These are phyloP conservation scores for Subacronicta megacephala DNA, from an alignment of 2,888 invertebrate genomes.

Conservation along the genomic window DNA sequence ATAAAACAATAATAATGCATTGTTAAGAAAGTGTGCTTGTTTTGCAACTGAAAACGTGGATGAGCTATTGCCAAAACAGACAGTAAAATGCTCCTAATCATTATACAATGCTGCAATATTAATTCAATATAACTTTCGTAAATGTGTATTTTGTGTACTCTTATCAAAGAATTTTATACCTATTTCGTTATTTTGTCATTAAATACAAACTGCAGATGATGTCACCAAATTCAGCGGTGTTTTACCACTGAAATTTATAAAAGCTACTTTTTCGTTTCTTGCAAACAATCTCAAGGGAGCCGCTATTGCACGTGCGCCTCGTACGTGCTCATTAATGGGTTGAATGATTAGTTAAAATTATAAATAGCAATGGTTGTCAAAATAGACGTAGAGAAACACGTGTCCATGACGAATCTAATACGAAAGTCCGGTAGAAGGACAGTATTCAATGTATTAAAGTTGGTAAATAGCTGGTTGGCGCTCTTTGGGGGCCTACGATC, in stretches of 20 bases:
- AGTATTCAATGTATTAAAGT: not conserved
- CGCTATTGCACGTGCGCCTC: slow-evolving; percentile 10
- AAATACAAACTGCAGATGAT: not conserved
- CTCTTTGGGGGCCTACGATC: no score
- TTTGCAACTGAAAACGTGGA: no score
- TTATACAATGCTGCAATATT: no score
- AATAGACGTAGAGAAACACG: slow-evolving; percentile 35
- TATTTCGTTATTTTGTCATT: no score
- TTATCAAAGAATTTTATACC: no score
- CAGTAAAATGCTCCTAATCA: no score
- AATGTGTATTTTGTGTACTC: no score
- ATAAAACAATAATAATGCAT: no score
- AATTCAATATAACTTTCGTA: no score
- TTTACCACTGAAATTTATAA: not conserved
- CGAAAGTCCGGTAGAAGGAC: slow-evolving; percentile 20
- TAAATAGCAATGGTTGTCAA: slow-evolving; percentile 29
- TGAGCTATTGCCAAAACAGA: no score
- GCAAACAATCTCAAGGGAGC: not conserved
- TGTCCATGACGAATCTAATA: slow-evolving; percentile 24
- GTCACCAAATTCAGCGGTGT: not conserved
- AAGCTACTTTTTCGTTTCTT: not conserved
- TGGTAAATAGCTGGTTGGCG: no score
- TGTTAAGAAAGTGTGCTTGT: no score
- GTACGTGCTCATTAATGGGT: slow-evolving; percentile 20
- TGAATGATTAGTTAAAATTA: slow-evolving; percentile 26